Evolutionary conservation across 2,888 invertebrate genomes (phyloP), one percentile per base, ranked within the genome.

Genomic region (Ennomos fuscantarius): DNA sequence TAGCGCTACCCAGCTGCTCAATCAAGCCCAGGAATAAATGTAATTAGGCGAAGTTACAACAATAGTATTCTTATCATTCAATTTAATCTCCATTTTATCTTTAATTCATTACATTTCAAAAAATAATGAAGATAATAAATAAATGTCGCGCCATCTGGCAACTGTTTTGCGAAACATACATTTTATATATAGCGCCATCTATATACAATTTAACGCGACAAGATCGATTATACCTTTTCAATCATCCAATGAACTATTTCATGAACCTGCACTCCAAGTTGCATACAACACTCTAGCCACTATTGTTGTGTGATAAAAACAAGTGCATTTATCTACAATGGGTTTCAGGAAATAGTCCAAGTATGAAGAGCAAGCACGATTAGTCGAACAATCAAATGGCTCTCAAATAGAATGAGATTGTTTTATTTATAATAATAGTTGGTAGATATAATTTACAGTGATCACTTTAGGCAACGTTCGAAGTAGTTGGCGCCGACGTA

Each of bases 391-490:
- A 52, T 61, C 43, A 78, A 75, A 74, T 79, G 72, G 51, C 73
- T 72, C 74, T 74, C 77, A 75, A 73, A 79, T 82, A 80, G 76
- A 82, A 73, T 87, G 87, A 89, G 88, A 89, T 87, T 84, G 74
- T 85, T 88, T 86, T 87, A 84, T 86, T 86, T 86, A 82, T 87
- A 85, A 82, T 87, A 85, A 73, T 76, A 79, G 76, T 73, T 34
- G 34, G n/a, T 81, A 77, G 76, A 72, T 79, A 79, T 81, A 78
- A 79, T 86, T 77, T 85, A 86, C 84, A 86, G 71, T 45, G 74
- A 75, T 97, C 96, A 98, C 95, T 98, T 98, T 87, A 98, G 95
- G 94, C 99, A 99, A 80, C 98, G 95, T 86, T 99, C 98, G 87
- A 99, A 99, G 92, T 97, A 98, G 75, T 96, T 96, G 74, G 97